These are phyloP conservation scores for Epicampocera succincta DNA, from an alignment of 2,888 invertebrate genomes.

Conservation along the genomic window DNA sequence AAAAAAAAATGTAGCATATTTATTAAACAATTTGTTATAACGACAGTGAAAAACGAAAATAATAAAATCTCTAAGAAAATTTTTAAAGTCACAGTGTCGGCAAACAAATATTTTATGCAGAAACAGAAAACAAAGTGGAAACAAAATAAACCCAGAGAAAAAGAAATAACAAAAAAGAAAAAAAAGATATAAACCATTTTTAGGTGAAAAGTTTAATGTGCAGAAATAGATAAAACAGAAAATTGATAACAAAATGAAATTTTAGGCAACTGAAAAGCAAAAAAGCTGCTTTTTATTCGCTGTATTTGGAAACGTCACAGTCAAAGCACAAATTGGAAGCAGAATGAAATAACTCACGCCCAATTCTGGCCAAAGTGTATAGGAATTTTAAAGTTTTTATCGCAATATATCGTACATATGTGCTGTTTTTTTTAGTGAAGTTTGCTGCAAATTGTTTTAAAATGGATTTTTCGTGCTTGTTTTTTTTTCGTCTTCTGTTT, in stretches of 20 bases:
- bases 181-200: slow-evolving; percentile 49
- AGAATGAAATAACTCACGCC: slow-evolving; percentile 34
- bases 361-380: slow-evolving; percentile 20
- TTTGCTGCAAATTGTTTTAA: slow-evolving; percentile 33
- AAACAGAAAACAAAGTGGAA: slow-evolving; percentile 13
- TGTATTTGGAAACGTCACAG: neutral
- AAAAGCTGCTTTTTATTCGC: neutral
- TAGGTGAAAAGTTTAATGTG: slow-evolving; percentile 42
- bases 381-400: slow-evolving; percentile 46
- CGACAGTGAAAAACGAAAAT: slow-evolving; percentile 8
- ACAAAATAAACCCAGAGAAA: slow-evolving; percentile 14
- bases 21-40: neutral
- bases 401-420: slow-evolving; percentile 14
- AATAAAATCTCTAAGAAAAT: slow-evolving; percentile 18
- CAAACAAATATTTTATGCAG: slow-evolving; percentile 3
- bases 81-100: neutral
- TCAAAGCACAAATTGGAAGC: neutral
- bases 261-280: neutral
- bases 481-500: slow-evolving; percentile 19
- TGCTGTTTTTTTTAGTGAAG: slow-evolving; percentile 3
- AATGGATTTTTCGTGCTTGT: slow-evolving; percentile 54
- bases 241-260: slow-evolving; percentile 16
- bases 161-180: slow-evolving; percentile 12
- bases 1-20: slow-evolving; percentile 26
- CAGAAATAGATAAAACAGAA: slow-evolving; percentile 30